Base-by-base conservation (phyloP, 2,888 invertebrate species). In the Scaptomyza cyrtandrae region DNA sequence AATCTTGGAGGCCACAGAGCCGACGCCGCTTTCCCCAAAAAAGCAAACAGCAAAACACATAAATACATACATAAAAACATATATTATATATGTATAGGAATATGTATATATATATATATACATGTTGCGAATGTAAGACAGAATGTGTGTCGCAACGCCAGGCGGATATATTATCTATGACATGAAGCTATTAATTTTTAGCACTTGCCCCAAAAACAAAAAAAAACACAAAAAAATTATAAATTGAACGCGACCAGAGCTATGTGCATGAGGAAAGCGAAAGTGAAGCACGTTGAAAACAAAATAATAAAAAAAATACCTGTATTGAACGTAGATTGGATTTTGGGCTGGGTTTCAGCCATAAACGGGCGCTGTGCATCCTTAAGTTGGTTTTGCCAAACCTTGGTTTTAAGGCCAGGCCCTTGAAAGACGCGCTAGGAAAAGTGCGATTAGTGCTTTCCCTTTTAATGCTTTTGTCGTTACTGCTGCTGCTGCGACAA, bases 141-240 rank as follows among this genome's bases (percentile, higher is more conserved):
- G 65, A 78, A 86, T 86, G 69, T 71, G 68, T 83, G 80, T 69
- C 75, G 73, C 59, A 48, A 52, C 50, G 65, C 33, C 76, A 65
- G 54, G 64, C 84, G 77, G 69, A 63, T 78, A 72, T 70, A 73
- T 78, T 73, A 72, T 72, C 68, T 68, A 68, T 74, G 76, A 80
- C 84, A 74, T 74, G 75, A 80, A 79, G 77, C 79, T 80, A 83
- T 86, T 83, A 70, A 84, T 80, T 83, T 85, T 82, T 81, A 79
- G 67, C 82, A 80, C 71, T 75, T 75, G 60, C 58, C 54, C 39
- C 57, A 41, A 57, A 63, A 50, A 52, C 11, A 75, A 62, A 62
- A 55, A 50, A 63, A 66, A 52, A 53, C 74, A 71, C 49, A 52
- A 63, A 69, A 46, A 60, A 76, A 69, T 72, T 68, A 52, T 29